phyloP scores from a whole-genome alignment of 2,797 vertebrate species.

The Sarcophilus harrisii region DNA sequence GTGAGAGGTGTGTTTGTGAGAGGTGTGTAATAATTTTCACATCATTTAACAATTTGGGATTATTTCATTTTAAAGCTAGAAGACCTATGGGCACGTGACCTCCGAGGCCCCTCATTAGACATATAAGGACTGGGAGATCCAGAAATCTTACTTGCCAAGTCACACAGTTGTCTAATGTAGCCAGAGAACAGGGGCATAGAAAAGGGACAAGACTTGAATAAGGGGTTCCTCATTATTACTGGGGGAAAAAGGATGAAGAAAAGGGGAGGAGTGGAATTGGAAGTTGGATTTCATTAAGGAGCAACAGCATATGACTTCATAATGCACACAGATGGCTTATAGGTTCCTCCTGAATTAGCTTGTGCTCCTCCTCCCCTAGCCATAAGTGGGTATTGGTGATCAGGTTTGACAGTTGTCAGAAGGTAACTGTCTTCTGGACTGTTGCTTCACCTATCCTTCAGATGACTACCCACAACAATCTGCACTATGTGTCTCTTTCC shows the following conservation, averaged over 20 bases:
- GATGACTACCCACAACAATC: neutral
- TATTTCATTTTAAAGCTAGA: conserved; percentile 12
- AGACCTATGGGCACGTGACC: neutral
- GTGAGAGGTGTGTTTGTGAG: neutral
- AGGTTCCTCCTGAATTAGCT: neutral
- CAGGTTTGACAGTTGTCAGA: neutral
- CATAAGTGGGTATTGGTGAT: neutral
- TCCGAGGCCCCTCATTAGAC: neutral
- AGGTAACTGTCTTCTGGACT: neutral
- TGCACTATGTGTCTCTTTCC: neutral
- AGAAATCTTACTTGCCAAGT: neutral
- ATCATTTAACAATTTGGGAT: neutral
- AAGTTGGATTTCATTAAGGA: neutral
- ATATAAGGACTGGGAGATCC: neutral
- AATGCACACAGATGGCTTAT: neutral
- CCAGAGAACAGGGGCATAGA: neutral
- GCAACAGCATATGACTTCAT: neutral
- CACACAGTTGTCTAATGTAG: neutral
- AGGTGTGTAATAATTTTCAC: neutral
- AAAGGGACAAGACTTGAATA: neutral
- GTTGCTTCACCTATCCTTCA: neutral
- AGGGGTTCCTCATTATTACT: neutral
- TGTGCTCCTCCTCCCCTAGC: neutral
- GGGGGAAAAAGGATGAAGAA: neutral
- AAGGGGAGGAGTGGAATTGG: neutral